These are phyloP conservation scores for Scalopus aquaticus DNA, from an alignment of 2,113 vertebrate genomes.

Conservation along the genomic window DNA sequence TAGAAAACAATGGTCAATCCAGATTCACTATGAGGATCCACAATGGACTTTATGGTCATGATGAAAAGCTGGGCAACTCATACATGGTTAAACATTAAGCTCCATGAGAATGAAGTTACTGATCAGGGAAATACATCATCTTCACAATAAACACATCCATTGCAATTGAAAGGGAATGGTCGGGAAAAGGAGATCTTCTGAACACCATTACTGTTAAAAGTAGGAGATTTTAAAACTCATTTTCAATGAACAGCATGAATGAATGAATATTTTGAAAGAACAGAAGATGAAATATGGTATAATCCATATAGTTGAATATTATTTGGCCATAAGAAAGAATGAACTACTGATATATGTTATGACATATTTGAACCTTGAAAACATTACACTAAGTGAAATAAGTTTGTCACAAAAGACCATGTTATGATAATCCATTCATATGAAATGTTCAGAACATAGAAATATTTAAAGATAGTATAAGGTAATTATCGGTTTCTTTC, in stretches of 20 bases:
- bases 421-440: not conserved
- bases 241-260: not conserved
- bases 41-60: not conserved
- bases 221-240: not conserved
- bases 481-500: not conserved
- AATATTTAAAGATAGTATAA: not conserved
- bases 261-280: not conserved
- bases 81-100: not conserved
- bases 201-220: constrained; percentile 16
- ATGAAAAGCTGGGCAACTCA: not conserved
- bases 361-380: not conserved
- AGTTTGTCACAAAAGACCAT: not conserved
- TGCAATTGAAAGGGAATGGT: not conserved
- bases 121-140: not conserved
- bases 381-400: not conserved
- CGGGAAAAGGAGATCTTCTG: not conserved
- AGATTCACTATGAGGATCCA: not conserved
- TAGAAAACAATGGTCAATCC: not conserved
- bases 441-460: not conserved
- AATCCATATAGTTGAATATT: not conserved
- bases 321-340: not conserved
- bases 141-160: constrained; percentile 9
- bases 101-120: not conserved
- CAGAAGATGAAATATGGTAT: not conserved
- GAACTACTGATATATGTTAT: not conserved